phyloP scores from a whole-genome alignment of 2,888 invertebrate species.

The Artemia sinica region DNA sequence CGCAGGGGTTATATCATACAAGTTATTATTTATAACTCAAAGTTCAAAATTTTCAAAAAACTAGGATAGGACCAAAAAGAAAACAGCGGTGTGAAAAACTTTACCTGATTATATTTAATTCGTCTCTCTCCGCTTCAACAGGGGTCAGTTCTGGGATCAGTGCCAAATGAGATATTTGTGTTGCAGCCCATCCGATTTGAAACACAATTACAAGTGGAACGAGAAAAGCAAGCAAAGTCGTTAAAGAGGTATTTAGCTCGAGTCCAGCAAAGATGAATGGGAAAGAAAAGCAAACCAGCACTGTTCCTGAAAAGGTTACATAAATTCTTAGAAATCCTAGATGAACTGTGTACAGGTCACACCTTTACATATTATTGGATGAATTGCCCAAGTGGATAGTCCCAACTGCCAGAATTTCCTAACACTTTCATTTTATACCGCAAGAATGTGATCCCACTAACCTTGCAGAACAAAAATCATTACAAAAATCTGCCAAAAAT shows the following conservation, averaged over 20 bases:
- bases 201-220: conserved; percentile 35
- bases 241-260: conserved; percentile 26
- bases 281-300: conserved; percentile 33
- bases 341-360: too few relatives aligned
- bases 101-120: conserved; percentile 33
- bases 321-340: too few relatives aligned
- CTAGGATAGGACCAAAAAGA: conserved; percentile 1
- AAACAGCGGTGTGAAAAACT: not conserved
- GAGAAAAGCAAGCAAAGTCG: conserved; percentile 30
- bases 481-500: too few relatives aligned
- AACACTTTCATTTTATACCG: too few relatives aligned
- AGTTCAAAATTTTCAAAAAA: conserved; percentile 25
- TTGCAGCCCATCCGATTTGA: conserved; percentile 40
- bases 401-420: too few relatives aligned
- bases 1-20: too few relatives aligned
- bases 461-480: too few relatives aligned
- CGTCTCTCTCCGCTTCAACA: conserved; percentile 31
- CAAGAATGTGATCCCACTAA: too few relatives aligned
- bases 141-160: conserved; percentile 36
- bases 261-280: conserved; percentile 35
- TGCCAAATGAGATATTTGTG: conserved; percentile 39
- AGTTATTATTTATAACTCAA: too few relatives aligned
- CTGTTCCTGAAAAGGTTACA: conserved; percentile 18
- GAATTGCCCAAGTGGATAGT: too few relatives aligned
- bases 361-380: too few relatives aligned